Evolutionary conservation across 2,888 invertebrate genomes (phyloP).

Genomic region (Itoplectis maculator): DNA sequence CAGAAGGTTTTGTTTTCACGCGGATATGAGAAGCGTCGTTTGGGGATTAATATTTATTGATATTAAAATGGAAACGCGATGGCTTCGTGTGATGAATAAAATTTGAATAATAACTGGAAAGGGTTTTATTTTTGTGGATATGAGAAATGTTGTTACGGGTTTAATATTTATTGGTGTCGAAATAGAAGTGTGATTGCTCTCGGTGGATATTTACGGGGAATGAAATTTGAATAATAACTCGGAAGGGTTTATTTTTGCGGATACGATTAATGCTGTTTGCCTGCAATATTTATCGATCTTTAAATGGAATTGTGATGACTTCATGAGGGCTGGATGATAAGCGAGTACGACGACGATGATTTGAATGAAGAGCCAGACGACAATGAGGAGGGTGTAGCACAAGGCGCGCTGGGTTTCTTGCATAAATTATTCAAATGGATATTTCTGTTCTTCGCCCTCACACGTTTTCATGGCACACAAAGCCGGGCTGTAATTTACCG

Average conservation of each 20-base stretch:
- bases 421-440: slow-evolving; percentile 61
- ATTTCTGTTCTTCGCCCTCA: slow-evolving; percentile 26
- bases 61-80: too few relatives aligned
- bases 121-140: not conserved
- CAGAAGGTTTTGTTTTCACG: too few relatives aligned
- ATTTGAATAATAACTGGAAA: not conserved
- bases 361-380: slow-evolving; percentile 47
- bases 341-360: slow-evolving; percentile 7
- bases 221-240: not conserved
- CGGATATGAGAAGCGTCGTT: too few relatives aligned
- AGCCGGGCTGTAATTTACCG: not conserved
- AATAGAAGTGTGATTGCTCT: not conserved
- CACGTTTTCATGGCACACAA: slow-evolving; percentile 2
- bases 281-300: not conserved
- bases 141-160: not conserved
- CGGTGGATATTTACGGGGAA: too few relatives aligned
- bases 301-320: not conserved
- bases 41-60: too few relatives aligned
- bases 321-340: slow-evolving; percentile 1
- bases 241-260: not conserved
- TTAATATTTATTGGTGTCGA: not conserved
- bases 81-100: not conserved
- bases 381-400: slow-evolving; percentile 52
- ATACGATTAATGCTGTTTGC: not conserved
- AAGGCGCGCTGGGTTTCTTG: slow-evolving; percentile 40